phyloP scores from a whole-genome alignment of 2,113 vertebrate species.

The Pseudorectes ferrugineus region DNA sequence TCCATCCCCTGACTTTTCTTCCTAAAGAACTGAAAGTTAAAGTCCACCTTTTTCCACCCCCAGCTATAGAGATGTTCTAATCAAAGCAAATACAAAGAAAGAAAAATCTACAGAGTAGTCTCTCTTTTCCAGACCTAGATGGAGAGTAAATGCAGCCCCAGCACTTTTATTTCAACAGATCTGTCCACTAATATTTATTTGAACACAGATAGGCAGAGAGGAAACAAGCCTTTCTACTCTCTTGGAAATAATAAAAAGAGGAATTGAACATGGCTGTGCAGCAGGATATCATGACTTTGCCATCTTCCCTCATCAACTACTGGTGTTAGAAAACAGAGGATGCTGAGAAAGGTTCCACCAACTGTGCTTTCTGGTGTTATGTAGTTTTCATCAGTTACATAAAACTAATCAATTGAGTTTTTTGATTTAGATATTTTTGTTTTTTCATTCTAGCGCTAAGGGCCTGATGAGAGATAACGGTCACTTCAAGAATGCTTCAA shows the following conservation, averaged over 20 bases:
- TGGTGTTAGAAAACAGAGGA: not conserved
- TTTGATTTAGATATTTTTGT: not conserved
- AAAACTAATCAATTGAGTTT: accelerated
- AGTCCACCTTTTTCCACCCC: accelerated
- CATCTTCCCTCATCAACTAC: not conserved
- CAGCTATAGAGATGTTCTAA: not conserved
- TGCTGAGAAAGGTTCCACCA: not conserved
- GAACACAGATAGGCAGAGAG: not conserved
- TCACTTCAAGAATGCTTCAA: not conserved
- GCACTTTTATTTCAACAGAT: not conserved
- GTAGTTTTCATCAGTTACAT: not conserved
- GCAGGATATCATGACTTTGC: not conserved
- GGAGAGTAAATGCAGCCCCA: not conserved
- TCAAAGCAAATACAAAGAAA: not conserved
- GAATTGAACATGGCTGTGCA: not conserved
- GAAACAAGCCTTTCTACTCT: not conserved
- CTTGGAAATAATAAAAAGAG: not conserved
- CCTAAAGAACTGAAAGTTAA: not conserved
- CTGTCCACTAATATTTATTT: not conserved
- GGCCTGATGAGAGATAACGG: not conserved
- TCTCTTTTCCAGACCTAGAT: not conserved
- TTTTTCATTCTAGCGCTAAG: not conserved
- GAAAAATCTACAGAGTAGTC: not conserved
- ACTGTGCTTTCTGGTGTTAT: not conserved
- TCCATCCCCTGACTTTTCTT: not conserved